phyloP scores from a whole-genome alignment of 2,888 invertebrate genomes.

The Athrips mouffetella region DNA sequence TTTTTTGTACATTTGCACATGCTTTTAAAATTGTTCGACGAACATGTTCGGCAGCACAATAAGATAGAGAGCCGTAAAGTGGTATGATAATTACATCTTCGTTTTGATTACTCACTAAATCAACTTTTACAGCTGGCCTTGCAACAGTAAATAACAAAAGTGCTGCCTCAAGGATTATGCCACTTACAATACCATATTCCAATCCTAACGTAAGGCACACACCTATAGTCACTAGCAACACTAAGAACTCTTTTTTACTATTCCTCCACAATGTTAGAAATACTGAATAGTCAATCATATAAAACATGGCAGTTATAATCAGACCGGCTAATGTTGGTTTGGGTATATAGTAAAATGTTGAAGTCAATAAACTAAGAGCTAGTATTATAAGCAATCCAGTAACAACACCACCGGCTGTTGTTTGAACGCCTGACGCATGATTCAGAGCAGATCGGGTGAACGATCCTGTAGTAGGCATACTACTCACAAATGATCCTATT shows the following conservation, averaged over 20 bases:
- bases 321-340: slow-evolving; percentile 92
- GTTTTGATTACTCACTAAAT: slow-evolving; percentile 21
- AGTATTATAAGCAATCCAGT: slow-evolving; percentile 87
- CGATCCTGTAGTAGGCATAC: slow-evolving; percentile 93
- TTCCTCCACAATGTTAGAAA: slow-evolving; percentile 84
- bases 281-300: slow-evolving; percentile 86
- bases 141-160: slow-evolving; percentile 35
- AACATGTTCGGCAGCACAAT: slow-evolving; percentile 63
- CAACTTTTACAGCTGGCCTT: slow-evolving; percentile 25
- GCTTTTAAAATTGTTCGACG: slow-evolving; percentile 42
- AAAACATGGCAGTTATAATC: slow-evolving; percentile 93
- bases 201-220: slow-evolving; percentile 51
- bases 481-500: slow-evolving; percentile 87
- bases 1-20: slow-evolving; percentile 27
- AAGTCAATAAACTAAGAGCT: slow-evolving; percentile 87
- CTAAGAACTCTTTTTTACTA: slow-evolving; percentile 79
- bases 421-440: slow-evolving; percentile 92
- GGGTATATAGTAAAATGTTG: slow-evolving; percentile 90
- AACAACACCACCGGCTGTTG: slow-evolving; percentile 87
- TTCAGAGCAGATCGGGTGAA: slow-evolving; percentile 94
- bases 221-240: slow-evolving; percentile 45
- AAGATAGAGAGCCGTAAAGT: slow-evolving; percentile 39
- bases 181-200: slow-evolving; percentile 55
- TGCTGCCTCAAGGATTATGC: slow-evolving; percentile 28
- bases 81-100: slow-evolving; percentile 30